A percentile compares a stretch with the other conserved stretches of the same genome.
Conservation (phyloP, 2,113 vertebrate species). For the Leptobrachium leishanense region DNA sequence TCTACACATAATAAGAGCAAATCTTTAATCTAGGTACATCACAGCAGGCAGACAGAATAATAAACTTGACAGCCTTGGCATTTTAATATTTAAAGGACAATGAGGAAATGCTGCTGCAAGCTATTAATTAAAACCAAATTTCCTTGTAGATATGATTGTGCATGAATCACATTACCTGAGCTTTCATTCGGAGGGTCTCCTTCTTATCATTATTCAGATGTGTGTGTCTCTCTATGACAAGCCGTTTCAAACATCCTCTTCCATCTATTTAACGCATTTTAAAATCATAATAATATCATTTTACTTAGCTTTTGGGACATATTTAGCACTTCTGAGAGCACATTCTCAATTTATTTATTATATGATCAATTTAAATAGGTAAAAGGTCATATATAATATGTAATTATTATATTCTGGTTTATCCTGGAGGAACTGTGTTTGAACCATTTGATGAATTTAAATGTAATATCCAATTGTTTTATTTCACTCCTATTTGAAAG, state of each 20-base stretch:
- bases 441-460: no score
- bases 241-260: slow-evolving; percentile 3
- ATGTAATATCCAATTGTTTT: no score
- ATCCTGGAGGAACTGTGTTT: no score
- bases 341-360: not conserved
- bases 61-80: slow-evolving; percentile 41
- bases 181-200: slow-evolving; percentile 13
- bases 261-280: not conserved
- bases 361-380: not conserved
- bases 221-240: slow-evolving; percentile 14
- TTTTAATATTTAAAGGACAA: slow-evolving; percentile 41
- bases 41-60: slow-evolving; percentile 24
- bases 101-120: slow-evolving; percentile 11
- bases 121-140: slow-evolving; percentile 46
- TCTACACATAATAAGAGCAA: slow-evolving; percentile 17
- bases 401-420: no score
- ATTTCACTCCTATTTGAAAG: no score
- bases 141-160: slow-evolving; percentile 37
- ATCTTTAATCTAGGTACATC: slow-evolving; percentile 32
- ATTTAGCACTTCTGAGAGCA: no score
- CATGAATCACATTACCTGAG: slow-evolving; percentile 18
- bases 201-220: slow-evolving; percentile 12
- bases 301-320: not conserved
- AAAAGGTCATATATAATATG: not conserved
- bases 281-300: not conserved